Conservation (phyloP, 2,113 vertebrate genomes). For the Oryzias curvinotus region DNA sequence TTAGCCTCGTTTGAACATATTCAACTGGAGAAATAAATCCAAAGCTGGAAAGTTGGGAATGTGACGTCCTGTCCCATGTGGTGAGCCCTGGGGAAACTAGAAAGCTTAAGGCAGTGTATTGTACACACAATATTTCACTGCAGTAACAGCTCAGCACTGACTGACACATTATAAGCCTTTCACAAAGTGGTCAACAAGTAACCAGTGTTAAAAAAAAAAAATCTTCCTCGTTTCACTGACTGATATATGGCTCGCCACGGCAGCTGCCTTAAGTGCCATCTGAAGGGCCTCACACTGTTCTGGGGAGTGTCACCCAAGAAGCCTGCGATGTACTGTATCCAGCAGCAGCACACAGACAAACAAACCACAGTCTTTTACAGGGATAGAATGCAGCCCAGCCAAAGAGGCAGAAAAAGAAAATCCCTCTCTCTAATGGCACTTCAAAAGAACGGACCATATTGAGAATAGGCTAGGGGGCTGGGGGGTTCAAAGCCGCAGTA, state of each 20-base stretch:
- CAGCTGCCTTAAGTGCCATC: conserved; percentile 27
- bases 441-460: conserved; percentile 68
- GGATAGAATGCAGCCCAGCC: conserved; percentile 53
- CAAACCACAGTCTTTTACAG: conserved; percentile 69
- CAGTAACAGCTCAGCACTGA: conserved; percentile 51
- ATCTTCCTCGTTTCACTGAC: conserved; percentile 39
- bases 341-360: conserved; percentile 51
- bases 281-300: conserved; percentile 44
- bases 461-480: conserved; percentile 55
- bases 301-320: conserved; percentile 67
- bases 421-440: conserved; percentile 61
- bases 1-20: conserved; percentile 30
- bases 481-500: conserved; percentile 58
- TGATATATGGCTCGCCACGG: conserved; percentile 40
- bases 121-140: conserved; percentile 47
- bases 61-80: conserved; percentile 13
- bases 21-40: conserved; percentile 34
- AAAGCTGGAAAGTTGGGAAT: conserved; percentile 29
- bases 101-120: conserved; percentile 22
- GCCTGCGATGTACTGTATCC: conserved; percentile 47
- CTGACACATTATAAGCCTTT: conserved; percentile 65
- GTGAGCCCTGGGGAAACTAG: conserved; percentile 36
- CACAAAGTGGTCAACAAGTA: conserved; percentile 61
- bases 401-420: conserved; percentile 51
- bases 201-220: conserved; percentile 45